phyloP scores from a whole-genome alignment of 2,797 vertebrate species.

The Acanthiza pusilla region DNA sequence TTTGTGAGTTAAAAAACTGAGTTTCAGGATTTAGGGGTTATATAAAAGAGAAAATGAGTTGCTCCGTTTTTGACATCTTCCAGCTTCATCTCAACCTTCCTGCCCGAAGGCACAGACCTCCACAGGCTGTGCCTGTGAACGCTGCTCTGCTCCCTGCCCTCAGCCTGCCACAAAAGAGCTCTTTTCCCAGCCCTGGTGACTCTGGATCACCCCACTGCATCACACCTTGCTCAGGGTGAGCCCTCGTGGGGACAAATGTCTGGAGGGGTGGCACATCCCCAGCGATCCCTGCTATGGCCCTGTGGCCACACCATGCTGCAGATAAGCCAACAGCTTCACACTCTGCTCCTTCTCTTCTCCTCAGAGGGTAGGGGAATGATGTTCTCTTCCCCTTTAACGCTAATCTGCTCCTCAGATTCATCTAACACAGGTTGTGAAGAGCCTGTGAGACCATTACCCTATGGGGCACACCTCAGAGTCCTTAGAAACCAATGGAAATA shows the following conservation, averaged over 20 bases:
- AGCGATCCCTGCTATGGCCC: background rate
- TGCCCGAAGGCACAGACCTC: background rate
- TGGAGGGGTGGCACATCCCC: background rate
- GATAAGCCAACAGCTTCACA: background rate
- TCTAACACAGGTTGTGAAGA: background rate
- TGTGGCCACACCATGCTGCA: background rate
- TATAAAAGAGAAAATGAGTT: too few relatives aligned
- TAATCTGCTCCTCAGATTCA: background rate
- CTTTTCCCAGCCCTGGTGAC: background rate
- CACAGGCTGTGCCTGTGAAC: rapidly evolving
- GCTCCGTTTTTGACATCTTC: background rate
- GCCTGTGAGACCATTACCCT: background rate
- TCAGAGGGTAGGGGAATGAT: background rate
- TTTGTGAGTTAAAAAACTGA: too few relatives aligned
- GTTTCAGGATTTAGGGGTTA: too few relatives aligned
- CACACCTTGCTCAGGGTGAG: background rate
- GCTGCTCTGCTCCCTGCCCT: background rate
- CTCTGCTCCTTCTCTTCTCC: background rate
- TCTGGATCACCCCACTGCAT: background rate
- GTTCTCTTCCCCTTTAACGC: background rate
- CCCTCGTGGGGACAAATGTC: rapidly evolving
- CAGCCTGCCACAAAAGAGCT: background rate
- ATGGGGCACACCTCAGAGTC: background rate
- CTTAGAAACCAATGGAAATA: background rate
- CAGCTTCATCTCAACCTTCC: background rate